Evolutionary conservation across 2,797 vertebrate genomes (phyloP), one percentile per base, ranked within the genome.

Genomic region (Hyperoplus immaculatus): DNA sequence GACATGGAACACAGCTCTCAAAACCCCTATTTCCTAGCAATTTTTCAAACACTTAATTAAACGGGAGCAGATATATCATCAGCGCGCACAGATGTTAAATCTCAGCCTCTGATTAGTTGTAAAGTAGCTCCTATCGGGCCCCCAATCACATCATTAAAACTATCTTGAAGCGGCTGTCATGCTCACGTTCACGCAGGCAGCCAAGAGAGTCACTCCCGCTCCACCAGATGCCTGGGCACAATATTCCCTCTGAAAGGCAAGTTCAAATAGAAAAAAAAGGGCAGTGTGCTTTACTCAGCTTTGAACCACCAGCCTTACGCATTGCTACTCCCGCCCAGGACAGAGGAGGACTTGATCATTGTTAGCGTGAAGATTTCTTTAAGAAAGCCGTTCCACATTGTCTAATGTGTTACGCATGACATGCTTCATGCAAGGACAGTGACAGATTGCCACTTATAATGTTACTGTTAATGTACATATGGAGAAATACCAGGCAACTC

Each of bases 191-290:
- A 51, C 29, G 29, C 29, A 29, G 29, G 81, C 81, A 70, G 79
- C 83, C 78, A 64, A 72, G 71, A 81, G 73, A 84, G 79, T 65
- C 77, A 18, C 87, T 80, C 8, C 16, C 87, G 3, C 29, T 29
- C 89, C 85, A 79, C 78, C 85, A 87, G 84, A 83, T 85, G 86
- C 80, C 87, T 75, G 75, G 6, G 63, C 82, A 79, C 82, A 84
- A 84, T 85, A 89, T 91, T 92, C 86, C 83, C 87, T 89, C 78
- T 82, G 90, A 91, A 91, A 89, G 68, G 70, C 67, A 39, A 90
- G 88, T 93, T 93, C 77, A 93, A 90, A 92, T 87, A 92, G 87
- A 89, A 87, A 88, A 84, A 29, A 29, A 29, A 29, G 29, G 78
- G 65, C 87, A 63, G 65, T 15, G 41, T 65, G 81, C 68, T 83